Percentiles rank a stretch among this genome's conserved stretches.
phyloP scores from a whole-genome alignment of 2,797 vertebrate species.

The Decapterus maruadsi region DNA sequence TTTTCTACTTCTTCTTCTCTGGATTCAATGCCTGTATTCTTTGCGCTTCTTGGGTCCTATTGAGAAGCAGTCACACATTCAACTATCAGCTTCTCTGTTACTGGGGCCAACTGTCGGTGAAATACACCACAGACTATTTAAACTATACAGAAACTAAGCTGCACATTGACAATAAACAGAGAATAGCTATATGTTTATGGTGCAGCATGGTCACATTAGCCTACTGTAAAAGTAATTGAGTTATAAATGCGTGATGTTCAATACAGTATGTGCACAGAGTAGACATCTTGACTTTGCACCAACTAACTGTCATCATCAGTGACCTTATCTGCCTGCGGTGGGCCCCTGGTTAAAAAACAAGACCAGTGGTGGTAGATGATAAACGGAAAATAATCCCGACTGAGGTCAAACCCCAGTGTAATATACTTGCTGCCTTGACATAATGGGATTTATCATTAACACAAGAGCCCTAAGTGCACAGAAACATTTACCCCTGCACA shows the following conservation, averaged over 20 bases:
- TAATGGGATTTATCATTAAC: slow-evolving; percentile 83
- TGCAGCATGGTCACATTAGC: neutral
- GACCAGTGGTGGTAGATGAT: slow-evolving; percentile 70
- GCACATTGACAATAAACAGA: neutral
- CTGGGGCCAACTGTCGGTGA: slow-evolving; percentile 22
- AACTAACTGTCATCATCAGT: neutral
- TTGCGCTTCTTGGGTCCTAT: slow-evolving; percentile 60
- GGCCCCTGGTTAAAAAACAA: slow-evolving; percentile 4
- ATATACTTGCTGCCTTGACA: slow-evolving; percentile 63
- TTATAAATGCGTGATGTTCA: neutral
- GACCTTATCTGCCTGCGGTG: slow-evolving; percentile 2
- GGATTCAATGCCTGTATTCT: slow-evolving; percentile 77
- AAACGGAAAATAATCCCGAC: slow-evolving; percentile 65
- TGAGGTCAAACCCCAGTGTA: slow-evolving; percentile 68
- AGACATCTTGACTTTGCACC: neutral
- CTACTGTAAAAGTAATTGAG: neutral
- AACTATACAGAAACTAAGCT: slow-evolving; percentile 11
- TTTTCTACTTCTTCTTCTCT: slow-evolving; percentile 60
- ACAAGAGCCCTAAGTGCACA: slow-evolving; percentile 48
- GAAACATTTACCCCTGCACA: slow-evolving; percentile 40
- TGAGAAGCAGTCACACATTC: slow-evolving; percentile 27
- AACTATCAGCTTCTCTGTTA: slow-evolving; percentile 7
- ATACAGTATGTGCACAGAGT: neutral
- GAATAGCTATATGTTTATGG: neutral
- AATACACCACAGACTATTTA: neutral